These are phyloP conservation scores for Anoplophora glabripennis DNA, from an alignment of 1,140 invertebrate genomes.

Conservation along the genomic window DNA sequence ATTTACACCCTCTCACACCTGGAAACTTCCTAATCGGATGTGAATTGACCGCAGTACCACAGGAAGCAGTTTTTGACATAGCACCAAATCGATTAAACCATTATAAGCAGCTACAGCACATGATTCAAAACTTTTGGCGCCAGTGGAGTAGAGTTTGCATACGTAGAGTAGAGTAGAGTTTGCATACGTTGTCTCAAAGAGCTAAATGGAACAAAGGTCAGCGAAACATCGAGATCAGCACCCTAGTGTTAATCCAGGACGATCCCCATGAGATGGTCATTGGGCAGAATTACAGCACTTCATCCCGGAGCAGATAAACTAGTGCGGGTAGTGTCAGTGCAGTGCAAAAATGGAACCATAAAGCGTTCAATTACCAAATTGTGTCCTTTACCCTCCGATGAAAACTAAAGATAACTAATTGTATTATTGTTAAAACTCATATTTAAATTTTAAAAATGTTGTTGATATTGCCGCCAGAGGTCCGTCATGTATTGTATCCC, in stretches of 20 bases:
- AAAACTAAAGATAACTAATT: background rate
- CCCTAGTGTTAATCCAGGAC: slow-evolving; percentile 15
- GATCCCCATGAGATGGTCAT: slow-evolving; percentile 29
- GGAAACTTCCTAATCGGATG: too few species aligned
- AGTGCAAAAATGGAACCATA: too few species aligned
- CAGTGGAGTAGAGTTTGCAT: background rate
- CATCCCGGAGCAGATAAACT: slow-evolving; percentile 30
- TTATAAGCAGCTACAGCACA: background rate
- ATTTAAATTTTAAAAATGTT: too few species aligned
- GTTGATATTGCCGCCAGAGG: too few species aligned
- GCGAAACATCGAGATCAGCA: background rate
- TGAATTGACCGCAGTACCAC: too few species aligned
- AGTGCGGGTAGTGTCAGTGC: slow-evolving; percentile 12
- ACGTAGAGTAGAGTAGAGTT: too few species aligned
- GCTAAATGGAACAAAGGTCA: background rate
- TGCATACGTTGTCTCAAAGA: background rate
- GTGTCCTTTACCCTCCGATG: background rate
- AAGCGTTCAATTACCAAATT: too few species aligned
- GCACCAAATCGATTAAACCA: too few species aligned
- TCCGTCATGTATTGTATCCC: too few species aligned
- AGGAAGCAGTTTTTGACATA: too few species aligned
- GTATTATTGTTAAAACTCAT: background rate
- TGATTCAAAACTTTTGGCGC: background rate
- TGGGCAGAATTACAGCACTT: slow-evolving; percentile 26
- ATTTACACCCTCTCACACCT: too few species aligned